Evolutionary conservation across 2,888 invertebrate species (phyloP).

Genomic region (Dermolepida albohirtum): DNA sequence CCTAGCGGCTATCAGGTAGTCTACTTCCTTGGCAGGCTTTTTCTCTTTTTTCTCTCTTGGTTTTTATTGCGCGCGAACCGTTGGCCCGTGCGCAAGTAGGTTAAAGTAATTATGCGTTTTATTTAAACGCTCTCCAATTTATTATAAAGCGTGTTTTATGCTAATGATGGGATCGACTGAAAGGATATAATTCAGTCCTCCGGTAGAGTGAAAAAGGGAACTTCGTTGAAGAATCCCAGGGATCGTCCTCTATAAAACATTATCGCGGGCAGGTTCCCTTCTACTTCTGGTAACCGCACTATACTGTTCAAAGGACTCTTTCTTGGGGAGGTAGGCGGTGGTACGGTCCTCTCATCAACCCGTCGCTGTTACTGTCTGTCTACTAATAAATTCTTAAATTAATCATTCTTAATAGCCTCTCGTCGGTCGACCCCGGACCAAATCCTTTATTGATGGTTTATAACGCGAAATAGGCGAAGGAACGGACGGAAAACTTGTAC

Average conservation of each 20-base stretch:
- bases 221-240: constrained; percentile 39
- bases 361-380: constrained; percentile 6
- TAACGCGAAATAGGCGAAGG: no score
- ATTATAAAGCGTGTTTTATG: constrained; percentile 60
- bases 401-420: constrained; percentile 23
- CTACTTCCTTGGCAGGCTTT: no score
- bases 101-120: constrained; percentile 62
- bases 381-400: constrained; percentile 25
- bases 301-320: constrained; percentile 5
- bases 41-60: not conserved
- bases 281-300: constrained; percentile 1
- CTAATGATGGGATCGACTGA: constrained; percentile 58
- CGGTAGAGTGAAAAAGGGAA: constrained; percentile 42
- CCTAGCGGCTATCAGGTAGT: no score
- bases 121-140: constrained; percentile 60
- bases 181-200: constrained; percentile 57
- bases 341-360: not conserved
- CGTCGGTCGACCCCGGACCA: not conserved
- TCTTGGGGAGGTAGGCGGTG: not conserved
- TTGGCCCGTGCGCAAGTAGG: constrained; percentile 4
- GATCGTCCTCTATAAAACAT: constrained; percentile 46
- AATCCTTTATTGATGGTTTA: no score
- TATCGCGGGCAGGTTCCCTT: constrained; percentile 25
- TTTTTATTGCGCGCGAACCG: not conserved
- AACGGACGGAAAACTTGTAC: no score